Evolutionary conservation across 1,140 invertebrate species (phyloP), one percentile per base, ranked within the genome.

Genomic region (Spodoptera frugiperda): DNA sequence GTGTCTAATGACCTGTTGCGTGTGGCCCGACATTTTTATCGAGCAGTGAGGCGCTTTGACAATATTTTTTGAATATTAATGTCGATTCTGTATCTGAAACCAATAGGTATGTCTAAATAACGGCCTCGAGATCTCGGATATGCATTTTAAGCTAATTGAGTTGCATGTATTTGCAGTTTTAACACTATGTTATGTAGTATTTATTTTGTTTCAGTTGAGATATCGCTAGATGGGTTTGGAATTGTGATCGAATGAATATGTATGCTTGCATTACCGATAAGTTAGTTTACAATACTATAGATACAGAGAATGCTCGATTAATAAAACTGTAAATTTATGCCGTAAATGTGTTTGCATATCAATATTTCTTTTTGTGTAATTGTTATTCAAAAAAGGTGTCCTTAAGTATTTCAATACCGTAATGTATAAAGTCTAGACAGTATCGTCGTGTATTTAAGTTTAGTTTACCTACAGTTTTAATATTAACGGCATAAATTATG

Each of bases 11-110:
- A 92, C 89, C 85, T 88, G 86, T 85, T 91, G 92, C 87, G 92
- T 92, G 92, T 92, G 92, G 92, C 88, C 91, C 84, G 91, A 89
- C 88, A 91, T 90, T 91, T 91, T 93, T 93, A 93, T 93, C 92
- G 90, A 84, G 84, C 86, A 86, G 81, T 84, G 87, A 88, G 87
- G 87, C 79, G 87, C 87, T 88, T 91, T 89, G 91, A 92, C 90
- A 93, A 92, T 91, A 91, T 91, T 92, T 91, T 91, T 91, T 82
- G 87, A 90, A 89, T 91, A 91, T 91, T 91, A 90, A 93, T 90
- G 87, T 91, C 87, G 85, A 92, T 92, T 88, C 83, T 80, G 86
- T 86, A 91, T 91, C 82, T 86, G 90, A 87, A 90, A 86, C 82
- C 82, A 84, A 78, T 85, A 76, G 80, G 78, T 83, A 80, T 78